Conservation (phyloP, 2,113 vertebrate genomes). For the Dromaius novaehollandiae region DNA sequence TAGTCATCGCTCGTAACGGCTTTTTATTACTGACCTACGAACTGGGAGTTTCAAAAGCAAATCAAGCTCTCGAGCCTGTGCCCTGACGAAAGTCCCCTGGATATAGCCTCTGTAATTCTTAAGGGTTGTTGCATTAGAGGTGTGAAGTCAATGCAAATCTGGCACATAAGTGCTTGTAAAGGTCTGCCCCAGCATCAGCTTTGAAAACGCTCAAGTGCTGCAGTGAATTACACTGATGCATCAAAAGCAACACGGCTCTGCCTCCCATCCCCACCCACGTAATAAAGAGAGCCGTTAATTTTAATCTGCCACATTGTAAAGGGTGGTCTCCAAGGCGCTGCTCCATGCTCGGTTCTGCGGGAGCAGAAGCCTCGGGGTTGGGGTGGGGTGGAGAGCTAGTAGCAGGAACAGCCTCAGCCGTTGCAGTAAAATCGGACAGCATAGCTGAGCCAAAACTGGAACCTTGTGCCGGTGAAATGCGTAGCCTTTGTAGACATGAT, state of each 20-base stretch:
- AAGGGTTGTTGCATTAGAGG: not conserved
- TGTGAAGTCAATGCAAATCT: not conserved
- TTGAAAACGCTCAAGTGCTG: not conserved
- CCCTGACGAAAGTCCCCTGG: not conserved
- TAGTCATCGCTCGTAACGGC: not conserved
- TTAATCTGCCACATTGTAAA: not conserved
- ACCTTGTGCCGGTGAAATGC: fast-evolving
- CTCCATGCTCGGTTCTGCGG: fast-evolving
- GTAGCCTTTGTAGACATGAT: not conserved
- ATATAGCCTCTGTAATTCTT: not conserved
- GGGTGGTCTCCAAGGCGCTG: conserved; percentile 9
- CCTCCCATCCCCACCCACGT: not conserved
- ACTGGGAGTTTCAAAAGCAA: not conserved
- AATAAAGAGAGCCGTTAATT: conserved; percentile 3
- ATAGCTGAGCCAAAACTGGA: not conserved
- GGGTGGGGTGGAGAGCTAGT: not conserved
- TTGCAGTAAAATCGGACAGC: not conserved
- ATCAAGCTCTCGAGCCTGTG: not conserved
- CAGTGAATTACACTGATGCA: not conserved
- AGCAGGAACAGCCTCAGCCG: not conserved
- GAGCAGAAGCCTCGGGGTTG: not conserved
- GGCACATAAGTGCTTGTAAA: not conserved
- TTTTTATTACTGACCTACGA: not conserved
- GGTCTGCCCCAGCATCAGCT: not conserved
- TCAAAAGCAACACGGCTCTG: not conserved